phyloP scores from a whole-genome alignment of 2,888 invertebrate genomes.

The Zhuqinia jingwanae region DNA sequence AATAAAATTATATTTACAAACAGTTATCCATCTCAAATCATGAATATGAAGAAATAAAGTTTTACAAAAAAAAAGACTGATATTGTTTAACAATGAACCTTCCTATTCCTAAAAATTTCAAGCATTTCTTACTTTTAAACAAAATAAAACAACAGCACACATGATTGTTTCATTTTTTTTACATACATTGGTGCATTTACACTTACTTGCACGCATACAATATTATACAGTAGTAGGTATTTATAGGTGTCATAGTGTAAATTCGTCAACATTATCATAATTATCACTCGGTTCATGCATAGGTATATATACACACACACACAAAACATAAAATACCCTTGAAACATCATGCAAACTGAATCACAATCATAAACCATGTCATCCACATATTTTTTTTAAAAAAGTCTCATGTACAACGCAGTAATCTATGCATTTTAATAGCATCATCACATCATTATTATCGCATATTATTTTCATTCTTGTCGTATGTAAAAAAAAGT shows the following conservation, averaged over 20 bases:
- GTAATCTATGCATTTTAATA: conserved; percentile 11
- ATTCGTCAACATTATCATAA: background rate
- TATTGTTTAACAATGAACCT: background rate
- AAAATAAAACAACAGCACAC: background rate
- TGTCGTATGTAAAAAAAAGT: background rate
- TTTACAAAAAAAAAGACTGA: background rate
- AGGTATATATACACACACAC: conserved; percentile 3
- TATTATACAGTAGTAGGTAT: too few relatives aligned
- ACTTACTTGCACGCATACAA: background rate
- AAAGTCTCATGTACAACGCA: background rate
- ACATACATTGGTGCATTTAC: background rate
- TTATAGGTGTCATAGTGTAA: background rate
- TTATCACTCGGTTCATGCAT: background rate
- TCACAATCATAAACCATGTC: background rate
- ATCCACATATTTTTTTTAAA: conserved; percentile 9
- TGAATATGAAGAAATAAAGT: conserved; percentile 57
- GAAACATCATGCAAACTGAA: conserved; percentile 3
- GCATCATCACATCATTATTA: background rate
- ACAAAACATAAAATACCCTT: conserved; percentile 12
- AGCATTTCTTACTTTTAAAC: too few relatives aligned
- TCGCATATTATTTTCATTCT: conserved; percentile 33
- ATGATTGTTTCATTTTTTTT: conserved; percentile 14
- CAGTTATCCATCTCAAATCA: conserved; percentile 53
- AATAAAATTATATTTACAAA: conserved; percentile 4
- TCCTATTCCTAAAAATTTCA: background rate